Base-by-base conservation (phyloP, 2,113 vertebrate species). In the Cochlearius cochlearius region DNA sequence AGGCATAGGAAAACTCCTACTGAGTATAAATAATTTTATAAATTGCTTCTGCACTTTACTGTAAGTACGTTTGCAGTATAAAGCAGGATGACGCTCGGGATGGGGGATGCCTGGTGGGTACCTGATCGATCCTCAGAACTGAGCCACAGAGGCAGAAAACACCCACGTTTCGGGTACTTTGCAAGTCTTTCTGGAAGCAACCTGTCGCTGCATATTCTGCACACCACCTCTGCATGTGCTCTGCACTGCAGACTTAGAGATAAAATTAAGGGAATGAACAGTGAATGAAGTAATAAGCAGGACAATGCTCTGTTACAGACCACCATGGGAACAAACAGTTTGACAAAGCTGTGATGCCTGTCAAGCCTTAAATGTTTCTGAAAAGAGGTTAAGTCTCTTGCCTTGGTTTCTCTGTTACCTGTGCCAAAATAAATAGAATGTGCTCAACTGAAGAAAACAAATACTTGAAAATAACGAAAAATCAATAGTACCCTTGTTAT, bases 401-500 rank as follows among this genome's bases (percentile, higher is more conserved):
- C 85, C 55, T 85, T 96, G 85, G 12, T 95, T 96, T 83, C 89
- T 95, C 85, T 86, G 77, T 82, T 78, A 63, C 56, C 85, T 41
- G 45, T 94, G 68, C 90, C 96, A 88, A 90, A 95, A 97, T 88
- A 92, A 94, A 97, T 50, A 96, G 95, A 87, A 92, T 95, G 92
- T 85, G 62, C 91, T 88, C 63, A 78, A 94, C 68, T 91, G 94
- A 92, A 86, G 75, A 96, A 98, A 98, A 97, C 84, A 97, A 96
- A 96, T 95, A 96, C 92, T 97, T 93, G 85, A 96, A 94, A 93
- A 96, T 94, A 94, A 95, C 7, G 47, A 95, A 96, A 95, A 96
- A 95, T 90, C 89, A 97, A 95, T 96, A 96, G 94, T 93, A 64
- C 52, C 93, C 97, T 97, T 97, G 95, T 97, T 96, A 90, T 93